Conservation (phyloP, 1,140 invertebrate species). For the Drosophila pachea region DNA sequence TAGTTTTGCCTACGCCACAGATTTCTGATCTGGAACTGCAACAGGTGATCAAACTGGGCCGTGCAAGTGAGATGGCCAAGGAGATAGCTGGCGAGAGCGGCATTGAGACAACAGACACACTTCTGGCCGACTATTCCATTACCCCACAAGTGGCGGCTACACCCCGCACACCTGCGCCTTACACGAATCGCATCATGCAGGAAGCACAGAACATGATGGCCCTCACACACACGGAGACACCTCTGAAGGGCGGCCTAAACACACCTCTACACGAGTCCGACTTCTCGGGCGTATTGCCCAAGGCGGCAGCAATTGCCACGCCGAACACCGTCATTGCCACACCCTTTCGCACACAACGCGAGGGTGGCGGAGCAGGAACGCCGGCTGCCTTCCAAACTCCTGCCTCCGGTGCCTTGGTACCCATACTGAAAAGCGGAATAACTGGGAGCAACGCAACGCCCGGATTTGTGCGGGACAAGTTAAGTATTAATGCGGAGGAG, state of each 20-base stretch:
- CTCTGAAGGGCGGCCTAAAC: constrained; percentile 96
- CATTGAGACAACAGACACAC: constrained; percentile 89
- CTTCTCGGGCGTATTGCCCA: constrained; percentile 90
- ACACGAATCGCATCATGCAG: constrained; percentile 88
- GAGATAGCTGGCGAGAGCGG: constrained; percentile 93
- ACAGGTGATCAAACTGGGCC: constrained; percentile 97
- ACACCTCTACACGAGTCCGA: constrained; percentile 94
- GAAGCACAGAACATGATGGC: constrained; percentile 99
- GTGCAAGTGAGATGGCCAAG: constrained; percentile 95
- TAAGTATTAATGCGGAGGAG: constrained; percentile 96
- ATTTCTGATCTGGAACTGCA: constrained; percentile 95
- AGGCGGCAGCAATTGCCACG: constrained; percentile 86
- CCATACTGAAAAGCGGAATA: constrained; percentile 58
- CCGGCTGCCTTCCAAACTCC: constrained; percentile 81
- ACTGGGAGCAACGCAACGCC: constrained; percentile 65
- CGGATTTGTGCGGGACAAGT: constrained; percentile 89
- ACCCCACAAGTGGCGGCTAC: constrained; percentile 88
- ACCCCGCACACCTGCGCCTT: constrained; percentile 90
- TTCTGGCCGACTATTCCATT: constrained; percentile 94
- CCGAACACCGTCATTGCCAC: constrained; percentile 97
- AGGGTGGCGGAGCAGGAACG: constrained; percentile 73
- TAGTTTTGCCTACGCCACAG: constrained; percentile 97
- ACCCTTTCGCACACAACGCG: constrained; percentile 85
- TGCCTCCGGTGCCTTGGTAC: constrained; percentile 77
- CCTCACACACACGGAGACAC: constrained; percentile 97